Base-by-base conservation (phyloP, 2,888 invertebrate species). In the Hypena proboscidalis region DNA sequence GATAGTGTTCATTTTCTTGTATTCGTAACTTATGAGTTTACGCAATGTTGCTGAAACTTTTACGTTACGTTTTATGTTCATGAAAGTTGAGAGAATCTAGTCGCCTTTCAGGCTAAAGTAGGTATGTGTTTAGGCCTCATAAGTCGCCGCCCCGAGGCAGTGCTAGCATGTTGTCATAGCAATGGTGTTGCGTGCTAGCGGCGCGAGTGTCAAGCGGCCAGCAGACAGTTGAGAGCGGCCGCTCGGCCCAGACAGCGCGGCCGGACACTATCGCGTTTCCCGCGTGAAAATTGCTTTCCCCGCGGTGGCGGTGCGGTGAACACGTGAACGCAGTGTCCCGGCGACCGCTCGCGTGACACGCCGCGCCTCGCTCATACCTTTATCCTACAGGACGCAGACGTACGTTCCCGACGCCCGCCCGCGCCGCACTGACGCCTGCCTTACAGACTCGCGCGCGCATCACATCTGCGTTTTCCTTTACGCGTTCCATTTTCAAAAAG, bases 251-350 rank as follows among this genome's bases (percentile, higher is more conserved):
- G 86, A 84, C 85, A 85, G 80, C 83, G 83, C 82, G 76, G 75
- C 70, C 80, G 85, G 85, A 79, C 85, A 86, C 81, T 85, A 83
- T 85, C 83, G 80, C 75, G 78, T 86, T 88, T 85, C 85, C 86
- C 87, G 87, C 85, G 86, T 87, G 90, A 80, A 90, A 90, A 90
- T 76, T 82, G 87, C 84, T 90, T 90, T 90, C 88, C 89, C 85
- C 81, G 85, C 85, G 82, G 75, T 74, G 75, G 80, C 75, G 72
- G 76, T 68, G 74, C 67, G 70, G 70, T 63, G 61, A 80, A 74
- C 87, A 88, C 88, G 89, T 87, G 89, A 85, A 77, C 84, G 82
- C 90, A 90, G 90, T 90, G 90, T 87, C 89, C 87, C 85, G 83
- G 70, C 88, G 85, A 78, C 89, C 89, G 89, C 87, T 85, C 85